These are phyloP conservation scores for Orthonevra nobilis DNA, from an alignment of 2,888 invertebrate species.

Conservation along the genomic window DNA sequence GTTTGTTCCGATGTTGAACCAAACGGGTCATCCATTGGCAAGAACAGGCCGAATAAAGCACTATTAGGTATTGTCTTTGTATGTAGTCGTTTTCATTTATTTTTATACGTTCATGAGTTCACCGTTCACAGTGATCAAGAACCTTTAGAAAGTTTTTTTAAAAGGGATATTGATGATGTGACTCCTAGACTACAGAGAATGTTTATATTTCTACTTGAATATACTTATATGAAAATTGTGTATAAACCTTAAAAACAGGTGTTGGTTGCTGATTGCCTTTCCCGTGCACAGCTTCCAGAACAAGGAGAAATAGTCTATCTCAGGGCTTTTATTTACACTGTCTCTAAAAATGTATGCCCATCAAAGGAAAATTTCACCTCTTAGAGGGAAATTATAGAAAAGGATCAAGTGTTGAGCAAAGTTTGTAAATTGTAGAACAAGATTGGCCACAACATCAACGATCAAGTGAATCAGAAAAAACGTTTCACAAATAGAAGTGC, in stretches of 20 bases:
- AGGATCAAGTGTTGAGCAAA: conserved; percentile 11
- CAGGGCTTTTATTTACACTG: conserved; percentile 23
- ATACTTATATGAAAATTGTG: conserved; percentile 58
- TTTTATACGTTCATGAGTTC: conserved; percentile 70
- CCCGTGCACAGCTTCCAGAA: too few species aligned
- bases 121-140: conserved; percentile 73
- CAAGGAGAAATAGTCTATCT: conserved; percentile 8
- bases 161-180: conserved; percentile 46
- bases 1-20: too few species aligned
- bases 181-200: conserved; percentile 71
- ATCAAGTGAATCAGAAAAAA: too few species aligned
- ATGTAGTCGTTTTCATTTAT: too few species aligned
- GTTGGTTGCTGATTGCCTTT: too few species aligned
- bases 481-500: conserved; percentile 35
- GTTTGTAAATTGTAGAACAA: conserved; percentile 69
- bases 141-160: conserved; percentile 73
- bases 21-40: too few species aligned
- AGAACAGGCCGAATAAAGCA: too few species aligned
- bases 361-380: conserved; percentile 36
- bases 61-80: background rate
- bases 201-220: conserved; percentile 73
- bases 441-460: too few species aligned
- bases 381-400: conserved; percentile 3
- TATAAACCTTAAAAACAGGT: conserved; percentile 71
- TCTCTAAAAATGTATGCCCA: conserved; percentile 18